phyloP scores from a whole-genome alignment of 37 sponge, comb jelly and placozoan genomes.

The Beroe forskalii region DNA sequence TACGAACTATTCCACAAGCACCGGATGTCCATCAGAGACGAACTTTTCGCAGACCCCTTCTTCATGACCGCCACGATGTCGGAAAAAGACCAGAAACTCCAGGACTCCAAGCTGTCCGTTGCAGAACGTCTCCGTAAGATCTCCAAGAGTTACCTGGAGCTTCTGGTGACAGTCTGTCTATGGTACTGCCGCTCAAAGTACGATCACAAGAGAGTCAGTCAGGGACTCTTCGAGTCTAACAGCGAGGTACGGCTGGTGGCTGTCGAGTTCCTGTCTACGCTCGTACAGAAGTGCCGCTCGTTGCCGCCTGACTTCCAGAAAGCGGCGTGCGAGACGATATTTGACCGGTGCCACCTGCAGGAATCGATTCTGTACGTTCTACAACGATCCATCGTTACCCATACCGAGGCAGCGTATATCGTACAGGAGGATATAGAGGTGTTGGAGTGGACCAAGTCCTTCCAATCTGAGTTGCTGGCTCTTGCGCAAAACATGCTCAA shows the following conservation, averaged over 20 bases:
- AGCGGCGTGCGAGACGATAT: slow-evolving; percentile 33
- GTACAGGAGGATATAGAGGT: slow-evolving; percentile 59
- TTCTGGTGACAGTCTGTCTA: slow-evolving; percentile 50
- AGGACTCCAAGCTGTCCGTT: slow-evolving; percentile 14
- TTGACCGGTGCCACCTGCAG: slow-evolving; percentile 59
- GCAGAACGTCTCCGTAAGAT: slow-evolving; percentile 62
- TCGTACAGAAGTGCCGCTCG: slow-evolving; percentile 16
- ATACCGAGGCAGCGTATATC: slow-evolving; percentile 47
- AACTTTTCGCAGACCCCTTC: slow-evolving; percentile 47
- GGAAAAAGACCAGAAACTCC: not conserved
- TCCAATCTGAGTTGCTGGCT: slow-evolving; percentile 28
- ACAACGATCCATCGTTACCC: slow-evolving; percentile 31
- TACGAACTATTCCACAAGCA: slow-evolving; percentile 61
- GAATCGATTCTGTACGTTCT: slow-evolving; percentile 47
- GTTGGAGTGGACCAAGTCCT: slow-evolving; percentile 54
- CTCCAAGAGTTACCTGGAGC: slow-evolving; percentile 58
- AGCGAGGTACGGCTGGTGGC: slow-evolving; percentile 39
- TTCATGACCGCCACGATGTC: slow-evolving; percentile 55
- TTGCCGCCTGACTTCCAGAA: not conserved
- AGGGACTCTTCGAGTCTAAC: slow-evolving; percentile 1
- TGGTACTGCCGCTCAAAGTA: slow-evolving; percentile 31
- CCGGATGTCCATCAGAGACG: slow-evolving; percentile 61
- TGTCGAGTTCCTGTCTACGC: slow-evolving; percentile 48
- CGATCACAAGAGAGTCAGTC: not conserved
- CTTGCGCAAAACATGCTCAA: slow-evolving; percentile 22